Evolutionary conservation across 2,797 vertebrate genomes (phyloP).

Genomic region (Vultur gryphus): DNA sequence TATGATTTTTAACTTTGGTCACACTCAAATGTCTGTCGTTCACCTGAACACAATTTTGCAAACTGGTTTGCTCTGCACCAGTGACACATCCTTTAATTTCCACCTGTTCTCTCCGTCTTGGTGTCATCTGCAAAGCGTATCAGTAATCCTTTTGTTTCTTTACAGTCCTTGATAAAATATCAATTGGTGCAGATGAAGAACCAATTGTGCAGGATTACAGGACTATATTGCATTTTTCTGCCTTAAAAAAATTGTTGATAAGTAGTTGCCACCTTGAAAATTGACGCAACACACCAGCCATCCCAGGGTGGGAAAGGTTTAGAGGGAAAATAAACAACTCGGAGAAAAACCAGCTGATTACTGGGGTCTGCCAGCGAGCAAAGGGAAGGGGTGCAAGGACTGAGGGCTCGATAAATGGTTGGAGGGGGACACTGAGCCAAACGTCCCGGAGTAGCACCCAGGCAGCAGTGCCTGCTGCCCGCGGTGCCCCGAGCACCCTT

Average conservation of each 20-base stretch:
- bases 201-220: neutral
- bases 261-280: neutral
- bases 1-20: neutral
- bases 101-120: neutral
- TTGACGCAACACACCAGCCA: rapidly evolving
- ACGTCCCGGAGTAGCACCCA: neutral
- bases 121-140: neutral
- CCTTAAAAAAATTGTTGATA: neutral
- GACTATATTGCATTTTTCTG: neutral
- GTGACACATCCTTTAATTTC: neutral
- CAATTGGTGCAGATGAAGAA: neutral
- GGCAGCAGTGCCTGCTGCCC: neutral
- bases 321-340: neutral
- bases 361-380: neutral
- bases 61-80: neutral
- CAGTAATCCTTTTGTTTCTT: neutral
- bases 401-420: neutral
- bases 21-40: rapidly evolving
- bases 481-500: rapidly evolving
- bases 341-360: neutral
- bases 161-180: neutral
- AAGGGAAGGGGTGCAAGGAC: neutral
- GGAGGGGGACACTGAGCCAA: neutral
- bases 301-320: neutral
- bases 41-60: neutral